Conservation (phyloP, 2,888 invertebrate species). For the Linyphia triangularis region DNA sequence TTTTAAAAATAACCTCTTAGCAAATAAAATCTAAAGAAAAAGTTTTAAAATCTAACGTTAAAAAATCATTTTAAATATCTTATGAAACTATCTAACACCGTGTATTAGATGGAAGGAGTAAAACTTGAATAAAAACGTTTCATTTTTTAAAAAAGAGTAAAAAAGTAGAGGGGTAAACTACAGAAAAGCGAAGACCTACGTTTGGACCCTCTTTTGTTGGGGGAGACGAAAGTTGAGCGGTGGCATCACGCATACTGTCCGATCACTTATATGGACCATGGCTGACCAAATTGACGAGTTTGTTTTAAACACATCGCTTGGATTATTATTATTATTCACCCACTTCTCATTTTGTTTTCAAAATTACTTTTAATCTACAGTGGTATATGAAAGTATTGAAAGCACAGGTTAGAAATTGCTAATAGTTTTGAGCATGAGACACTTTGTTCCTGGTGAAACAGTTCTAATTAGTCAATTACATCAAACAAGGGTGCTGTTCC, state of each 20-base stretch:
- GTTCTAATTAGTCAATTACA: too few species aligned
- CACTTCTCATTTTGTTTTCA: too few species aligned
- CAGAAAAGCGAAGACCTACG: slow-evolving; percentile 13
- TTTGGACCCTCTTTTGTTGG: slow-evolving; percentile 24
- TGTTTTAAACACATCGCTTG: too few species aligned
- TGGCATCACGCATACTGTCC: background rate
- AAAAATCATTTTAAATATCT: background rate
- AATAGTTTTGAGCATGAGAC: too few species aligned
- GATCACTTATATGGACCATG: too few species aligned
- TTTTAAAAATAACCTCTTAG: background rate
- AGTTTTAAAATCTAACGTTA: background rate
- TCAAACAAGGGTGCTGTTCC: too few species aligned
- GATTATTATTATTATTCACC: too few species aligned
- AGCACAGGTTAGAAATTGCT: too few species aligned
- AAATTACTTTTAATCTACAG: too few species aligned
- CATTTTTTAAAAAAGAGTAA: slow-evolving; percentile 37
- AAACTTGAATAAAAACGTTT: slow-evolving; percentile 34
- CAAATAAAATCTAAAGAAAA: slow-evolving; percentile 7
- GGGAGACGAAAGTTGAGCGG: slow-evolving; percentile 11
- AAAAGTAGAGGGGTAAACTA: slow-evolving; percentile 27
- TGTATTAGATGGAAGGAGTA: slow-evolving; percentile 12
- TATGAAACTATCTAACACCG: slow-evolving; percentile 27
- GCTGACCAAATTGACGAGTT: too few species aligned
- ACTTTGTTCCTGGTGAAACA: too few species aligned
- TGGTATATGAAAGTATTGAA: too few species aligned